Base-by-base conservation (phyloP, 1,140 invertebrate genomes). In the Mercenaria mercenaria region DNA sequence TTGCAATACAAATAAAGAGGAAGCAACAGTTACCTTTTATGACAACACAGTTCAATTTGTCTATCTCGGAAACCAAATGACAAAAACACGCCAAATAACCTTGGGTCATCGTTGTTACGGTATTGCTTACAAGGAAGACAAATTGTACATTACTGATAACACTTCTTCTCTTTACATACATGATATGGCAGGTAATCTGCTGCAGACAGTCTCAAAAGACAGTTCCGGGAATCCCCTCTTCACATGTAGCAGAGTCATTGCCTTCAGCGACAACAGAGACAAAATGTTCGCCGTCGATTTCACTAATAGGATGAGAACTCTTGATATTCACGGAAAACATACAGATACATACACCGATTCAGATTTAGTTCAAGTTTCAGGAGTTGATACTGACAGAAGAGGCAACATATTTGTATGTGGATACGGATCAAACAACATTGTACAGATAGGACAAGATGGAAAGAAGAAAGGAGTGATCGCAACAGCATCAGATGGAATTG, bases 371-470 rank as follows among this genome's bases (percentile, higher is more conserved):
- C 1, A 23, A 67, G 52, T 37, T 43, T 0, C 29, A 10, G 56
- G 29, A 15, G 80, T 82, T 10, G 64, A 34, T 32, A 34, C 32
- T 29, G 80, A 82, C 67, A 6, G 39, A 43, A 67, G 20, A 26
- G 80, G 80, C 39, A 67, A 29, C 59, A 43, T 82, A 15, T 82
- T 82, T 61, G 80, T 82, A 8, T 41, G 50, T 29, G 80, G 80
- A 34, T 41, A 82, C 29, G 0, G 23, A 0, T 82, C 80, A 29
- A 56, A 82, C 26, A 82, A 64, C 59, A 39, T 82, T 1, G 2
- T 82, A 64, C 80, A 82, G n/a, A 43, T 82, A 41, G 52, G 56
- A 59, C 3, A 64, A 13, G 61, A 82, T 43, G 80, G 80, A 10
- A 67, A 82, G 80, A 67, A 82, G 59, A 4, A 1, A 32, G 56